Evolutionary conservation across 2,113 vertebrate genomes (phyloP).

Genomic region (Saimiri boliviensis): DNA sequence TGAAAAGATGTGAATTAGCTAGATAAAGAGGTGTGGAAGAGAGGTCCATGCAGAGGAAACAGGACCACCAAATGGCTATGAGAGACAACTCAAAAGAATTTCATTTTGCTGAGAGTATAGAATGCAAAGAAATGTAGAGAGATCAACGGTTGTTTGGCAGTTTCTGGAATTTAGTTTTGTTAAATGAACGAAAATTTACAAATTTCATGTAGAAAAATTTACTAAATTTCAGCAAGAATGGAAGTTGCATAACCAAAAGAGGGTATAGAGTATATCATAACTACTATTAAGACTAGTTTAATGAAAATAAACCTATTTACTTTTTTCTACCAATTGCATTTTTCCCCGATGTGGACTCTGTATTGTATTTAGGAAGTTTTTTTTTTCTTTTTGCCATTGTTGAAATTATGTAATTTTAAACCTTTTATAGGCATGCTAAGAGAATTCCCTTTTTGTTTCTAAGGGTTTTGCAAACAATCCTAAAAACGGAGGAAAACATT

Average conservation of each 20-base stretch:
- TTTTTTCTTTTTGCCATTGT: not conserved
- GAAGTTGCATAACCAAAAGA: conserved; percentile 28
- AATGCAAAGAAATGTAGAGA: not conserved
- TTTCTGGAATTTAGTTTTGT: conserved; percentile 43
- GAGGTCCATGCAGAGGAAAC: not conserved
- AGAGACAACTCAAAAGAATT: not conserved
- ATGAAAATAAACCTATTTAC: not conserved
- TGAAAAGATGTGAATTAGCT: not conserved
- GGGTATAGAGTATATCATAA: not conserved
- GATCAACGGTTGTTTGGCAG: not conserved
- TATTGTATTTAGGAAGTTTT: not conserved
- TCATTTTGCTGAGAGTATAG: not conserved
- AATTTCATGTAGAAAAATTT: not conserved
- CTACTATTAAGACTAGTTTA: conserved; percentile 23
- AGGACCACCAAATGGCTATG: not conserved
- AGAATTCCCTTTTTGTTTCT: not conserved
- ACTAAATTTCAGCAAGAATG: conserved; percentile 9
- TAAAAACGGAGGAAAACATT: not conserved
- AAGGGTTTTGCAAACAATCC: not conserved
- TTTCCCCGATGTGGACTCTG: not conserved
- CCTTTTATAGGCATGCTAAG: not conserved
- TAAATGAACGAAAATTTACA: conserved; percentile 23
- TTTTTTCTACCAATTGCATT: not conserved
- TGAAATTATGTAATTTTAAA: conserved; percentile 27
- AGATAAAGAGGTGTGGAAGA: not conserved